Conservation (phyloP, 2,113 vertebrate species). For the Upupa epops region DNA sequence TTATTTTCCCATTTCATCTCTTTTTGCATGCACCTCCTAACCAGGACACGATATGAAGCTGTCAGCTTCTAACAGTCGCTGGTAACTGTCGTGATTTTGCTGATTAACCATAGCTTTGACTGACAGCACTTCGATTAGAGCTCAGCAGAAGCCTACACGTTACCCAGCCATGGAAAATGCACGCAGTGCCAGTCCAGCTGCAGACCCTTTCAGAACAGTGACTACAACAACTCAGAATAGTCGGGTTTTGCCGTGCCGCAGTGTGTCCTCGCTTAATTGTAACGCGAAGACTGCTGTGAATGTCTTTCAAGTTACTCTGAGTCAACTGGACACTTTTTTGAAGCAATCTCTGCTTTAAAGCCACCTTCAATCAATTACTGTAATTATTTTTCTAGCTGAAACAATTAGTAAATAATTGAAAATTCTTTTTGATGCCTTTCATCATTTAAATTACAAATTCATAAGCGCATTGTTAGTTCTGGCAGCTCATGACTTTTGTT, state of each 20-base stretch:
- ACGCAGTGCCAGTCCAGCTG: background rate
- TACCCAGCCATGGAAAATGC: background rate
- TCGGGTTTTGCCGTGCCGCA: background rate
- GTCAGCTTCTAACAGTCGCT: background rate
- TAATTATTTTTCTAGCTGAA: slow-evolving; percentile 47
- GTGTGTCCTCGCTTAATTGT: background rate
- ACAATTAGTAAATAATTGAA: slow-evolving; percentile 62
- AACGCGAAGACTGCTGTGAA: background rate
- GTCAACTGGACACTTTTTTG: background rate
- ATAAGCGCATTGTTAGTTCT: slow-evolving; percentile 32
- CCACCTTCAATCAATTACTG: background rate
- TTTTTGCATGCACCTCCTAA: background rate
- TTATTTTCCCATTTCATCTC: background rate
- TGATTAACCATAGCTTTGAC: background rate
- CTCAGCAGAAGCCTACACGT: background rate
- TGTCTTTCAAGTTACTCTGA: background rate
- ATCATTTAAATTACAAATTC: slow-evolving; percentile 42
- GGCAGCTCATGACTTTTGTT: background rate
- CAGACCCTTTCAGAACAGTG: background rate
- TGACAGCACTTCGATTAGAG: background rate
- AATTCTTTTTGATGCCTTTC: slow-evolving; percentile 10
- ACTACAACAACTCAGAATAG: background rate
- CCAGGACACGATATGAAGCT: background rate
- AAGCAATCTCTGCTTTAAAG: background rate
- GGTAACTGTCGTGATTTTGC: background rate